Base-by-base conservation (phyloP, 1,140 invertebrate species). In the Eurosta solidaginis region DNA sequence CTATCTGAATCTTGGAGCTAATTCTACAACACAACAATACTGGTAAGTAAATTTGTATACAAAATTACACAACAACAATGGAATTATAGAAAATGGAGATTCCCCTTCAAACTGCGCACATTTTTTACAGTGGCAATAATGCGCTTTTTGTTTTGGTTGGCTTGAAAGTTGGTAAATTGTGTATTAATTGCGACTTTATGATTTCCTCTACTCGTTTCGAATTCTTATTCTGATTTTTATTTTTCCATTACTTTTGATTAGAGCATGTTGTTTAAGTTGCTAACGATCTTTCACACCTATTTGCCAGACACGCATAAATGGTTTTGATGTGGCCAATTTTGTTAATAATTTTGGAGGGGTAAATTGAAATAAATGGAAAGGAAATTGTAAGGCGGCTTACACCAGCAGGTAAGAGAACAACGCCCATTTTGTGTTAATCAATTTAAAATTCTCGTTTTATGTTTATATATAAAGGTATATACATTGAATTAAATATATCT, bases 401-500 rank as follows among this genome's bases (percentile, higher is more conserved):
- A n/a, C n/a, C n/a, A n/a, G n/a, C n/a, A n/a, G n/a, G n/a, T n/a
- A n/a, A n/a, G n/a, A n/a, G n/a, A n/a, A n/a, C 27, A 59, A 17
- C 52, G n/a, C n/a, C 52, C 52, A 59, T 59, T 59, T 59, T 59
- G 52, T 59, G 52, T 33, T 36, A 12, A 59, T 59, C 52, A 59
- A 59, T 17, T 59, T 59, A 33, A 33, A 59, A 29, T 5, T 59
- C 27, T 59, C n/a, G n/a, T n/a, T 59, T 59, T 36, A 12, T 59
- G 29, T 33, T 59, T 29, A 59, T 14, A 9, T 59, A 33, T 59
- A 10, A n/a, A n/a, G n/a, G n/a, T n/a, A n/a, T n/a, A n/a, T n/a
- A n/a, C n/a, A n/a, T n/a, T n/a, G n/a, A n/a, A n/a, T n/a, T n/a
- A n/a, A n/a, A n/a, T n/a, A n/a, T n/a, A n/a, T n/a, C n/a, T n/a